These are phyloP conservation scores for Proteles cristata DNA, from an alignment of 2,113 vertebrate genomes.

Conservation along the genomic window DNA sequence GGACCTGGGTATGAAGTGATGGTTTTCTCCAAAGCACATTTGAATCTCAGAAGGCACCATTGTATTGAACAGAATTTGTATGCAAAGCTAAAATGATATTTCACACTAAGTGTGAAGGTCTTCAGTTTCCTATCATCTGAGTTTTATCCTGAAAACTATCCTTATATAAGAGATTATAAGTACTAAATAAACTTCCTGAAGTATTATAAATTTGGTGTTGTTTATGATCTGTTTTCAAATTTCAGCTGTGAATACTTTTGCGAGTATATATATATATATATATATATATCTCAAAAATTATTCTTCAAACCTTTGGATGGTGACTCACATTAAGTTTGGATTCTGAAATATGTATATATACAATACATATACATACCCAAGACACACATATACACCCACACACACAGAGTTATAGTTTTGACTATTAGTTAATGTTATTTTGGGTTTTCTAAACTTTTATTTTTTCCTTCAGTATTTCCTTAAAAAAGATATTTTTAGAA, in stretches of 20 bases:
- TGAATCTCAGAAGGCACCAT: neutral
- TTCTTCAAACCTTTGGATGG: neutral
- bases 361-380: neutral
- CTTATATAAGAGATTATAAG: neutral
- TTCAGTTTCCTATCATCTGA: neutral
- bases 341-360: neutral
- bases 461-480: conserved; percentile 27
- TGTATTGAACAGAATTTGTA: neutral
- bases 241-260: neutral
- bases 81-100: neutral
- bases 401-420: neutral
- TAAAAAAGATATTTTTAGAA: conserved; percentile 5
- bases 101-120: neutral
- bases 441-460: conserved; percentile 19
- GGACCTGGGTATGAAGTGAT: neutral
- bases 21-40: neutral
- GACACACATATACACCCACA: neutral
- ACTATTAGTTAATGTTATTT: neutral
- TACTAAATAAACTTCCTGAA: neutral
- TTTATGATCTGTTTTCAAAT: neutral
- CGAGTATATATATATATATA: neutral
- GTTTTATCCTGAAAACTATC: neutral
- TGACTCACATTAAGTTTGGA: neutral
- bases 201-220: neutral
- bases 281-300: neutral